Evolutionary conservation across 2,888 invertebrate genomes (phyloP), one percentile per base, ranked within the genome.

Genomic region (Danaus chrysippus): DNA sequence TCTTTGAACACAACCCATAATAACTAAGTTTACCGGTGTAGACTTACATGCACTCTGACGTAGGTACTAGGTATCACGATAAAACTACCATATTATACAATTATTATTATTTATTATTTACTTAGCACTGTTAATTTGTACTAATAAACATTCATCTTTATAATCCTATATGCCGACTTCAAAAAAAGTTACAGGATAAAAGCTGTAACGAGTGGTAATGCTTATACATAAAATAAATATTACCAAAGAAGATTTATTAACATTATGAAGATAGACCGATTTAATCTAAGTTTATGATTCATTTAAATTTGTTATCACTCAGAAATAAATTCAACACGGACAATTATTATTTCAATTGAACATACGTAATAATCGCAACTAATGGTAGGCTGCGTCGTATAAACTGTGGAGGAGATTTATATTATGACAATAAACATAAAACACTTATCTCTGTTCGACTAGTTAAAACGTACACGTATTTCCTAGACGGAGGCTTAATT

Each of bases 401-500:
- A 63, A 59, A 52, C 58, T 61, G 63, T 63, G 65, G 57, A 59
- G 61, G 55, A 59, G 67, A 70, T 68, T 70, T 67, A 70, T 66
- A 53, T 55, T 23, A 60, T 43, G 57, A 34, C 53, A 62, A 65
- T 63, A 54, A 15, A 55, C 61, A 65, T 71, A 68, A 69, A 69
- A 63, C 62, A 67, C 62, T 64, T 63, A 64, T 56, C 65, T 67
- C 59, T 65, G 82, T 76, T 66, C 71, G 77, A 85, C 87, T 73
- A 81, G 88, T 87, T 87, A 78, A 82, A 83, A 81, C 87, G 90
- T 87, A 88, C 85, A 87, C 79, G 80, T 82, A 82, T 78, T 77
- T 87, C 79, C 81, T 82, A 82, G 78, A 77, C 79, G 78, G 74
- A 73, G 79, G 78, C 81, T 86, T 84, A 87, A 89, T 88, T 76